These are phyloP conservation scores for Ctena decussata DNA, from an alignment of 2,888 invertebrate species.

Conservation along the genomic window DNA sequence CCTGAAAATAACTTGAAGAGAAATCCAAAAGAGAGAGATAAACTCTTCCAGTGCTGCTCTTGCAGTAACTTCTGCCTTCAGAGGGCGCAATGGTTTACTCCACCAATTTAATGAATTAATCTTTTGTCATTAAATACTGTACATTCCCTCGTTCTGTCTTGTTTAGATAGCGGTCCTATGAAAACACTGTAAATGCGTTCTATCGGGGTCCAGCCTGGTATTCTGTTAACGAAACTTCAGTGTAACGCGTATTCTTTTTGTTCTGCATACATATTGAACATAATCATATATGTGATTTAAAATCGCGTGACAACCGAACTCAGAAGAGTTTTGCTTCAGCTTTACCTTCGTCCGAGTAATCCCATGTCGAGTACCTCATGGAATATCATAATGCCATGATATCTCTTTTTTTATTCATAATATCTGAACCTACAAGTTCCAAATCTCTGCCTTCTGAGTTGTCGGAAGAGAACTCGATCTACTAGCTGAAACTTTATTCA, in stretches of 20 bases:
- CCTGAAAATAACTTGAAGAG: background rate
- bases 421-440: slow-evolving; percentile 13
- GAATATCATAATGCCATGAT: slow-evolving; percentile 20
- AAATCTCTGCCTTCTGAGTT: background rate
- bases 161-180: background rate
- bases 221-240: slow-evolving; percentile 13
- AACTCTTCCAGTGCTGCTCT: slow-evolving; percentile 2
- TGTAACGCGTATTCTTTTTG: slow-evolving; percentile 29
- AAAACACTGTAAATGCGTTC: background rate
- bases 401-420: background rate
- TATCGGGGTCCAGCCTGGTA: background rate
- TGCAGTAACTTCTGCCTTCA: slow-evolving; percentile 1
- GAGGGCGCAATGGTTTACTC: background rate
- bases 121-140: background rate
- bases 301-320: background rate
- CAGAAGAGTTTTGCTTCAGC: slow-evolving; percentile 24
- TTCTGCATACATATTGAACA: slow-evolving; percentile 34
- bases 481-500: slow-evolving; percentile 11
- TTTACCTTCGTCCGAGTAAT: slow-evolving; percentile 12
- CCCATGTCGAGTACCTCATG: slow-evolving; percentile 19
- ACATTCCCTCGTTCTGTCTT: slow-evolving; percentile 5
- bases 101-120: background rate
- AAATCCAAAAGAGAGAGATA: background rate
- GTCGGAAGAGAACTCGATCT: slow-evolving; percentile 7
- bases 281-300: background rate